phyloP scores from a whole-genome alignment of 2,797 vertebrate genomes.

The Hypotaenidia okinawae region DNA sequence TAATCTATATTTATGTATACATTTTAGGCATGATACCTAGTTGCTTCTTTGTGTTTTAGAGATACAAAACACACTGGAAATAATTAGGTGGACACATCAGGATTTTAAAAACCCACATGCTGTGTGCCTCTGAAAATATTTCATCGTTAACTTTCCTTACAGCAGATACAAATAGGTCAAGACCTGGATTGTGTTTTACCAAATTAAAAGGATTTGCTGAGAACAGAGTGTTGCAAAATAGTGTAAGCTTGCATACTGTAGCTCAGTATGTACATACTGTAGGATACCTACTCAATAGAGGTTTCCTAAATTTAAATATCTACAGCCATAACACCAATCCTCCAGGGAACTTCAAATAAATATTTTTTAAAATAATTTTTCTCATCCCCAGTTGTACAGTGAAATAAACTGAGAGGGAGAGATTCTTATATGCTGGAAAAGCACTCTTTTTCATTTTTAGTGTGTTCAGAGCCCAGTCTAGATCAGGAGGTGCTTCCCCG shows the following conservation, averaged over 20 bases:
- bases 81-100: background rate
- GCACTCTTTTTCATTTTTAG: accelerated
- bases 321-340: background rate
- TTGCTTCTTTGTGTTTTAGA: background rate
- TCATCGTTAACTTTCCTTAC: background rate
- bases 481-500: background rate
- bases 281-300: background rate
- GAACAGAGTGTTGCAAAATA: background rate
- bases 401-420: background rate
- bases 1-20: background rate
- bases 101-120: background rate
- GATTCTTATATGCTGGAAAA: background rate
- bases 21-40: background rate
- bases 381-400: background rate
- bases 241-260: background rate
- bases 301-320: background rate
- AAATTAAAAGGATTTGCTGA: background rate
- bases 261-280: background rate
- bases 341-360: background rate
- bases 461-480: background rate
- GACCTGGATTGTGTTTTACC: background rate
- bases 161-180: background rate
- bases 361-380: background rate
- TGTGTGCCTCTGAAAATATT: background rate
- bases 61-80: background rate